Base-by-base conservation (phyloP, 1,140 invertebrate genomes). In the Ostrea edulis region DNA sequence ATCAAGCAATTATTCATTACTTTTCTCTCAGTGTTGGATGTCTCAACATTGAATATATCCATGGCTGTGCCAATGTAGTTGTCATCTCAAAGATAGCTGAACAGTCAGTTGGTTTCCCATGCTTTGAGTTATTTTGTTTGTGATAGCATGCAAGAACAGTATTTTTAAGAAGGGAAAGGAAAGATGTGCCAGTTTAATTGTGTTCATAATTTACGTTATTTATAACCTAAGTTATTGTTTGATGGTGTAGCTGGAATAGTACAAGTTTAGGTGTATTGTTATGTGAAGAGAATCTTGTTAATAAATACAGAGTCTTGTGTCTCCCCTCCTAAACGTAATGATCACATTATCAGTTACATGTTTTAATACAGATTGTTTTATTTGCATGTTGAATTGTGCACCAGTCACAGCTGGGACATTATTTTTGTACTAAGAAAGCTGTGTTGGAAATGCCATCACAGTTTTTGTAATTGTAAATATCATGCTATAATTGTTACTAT, bases 391-490 rank as follows among this genome's bases (percentile, higher is more conserved):
- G 5, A 44, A 44, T 2, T 62, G 55, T 29, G 68, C 68, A 71
- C 25, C 68, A 71, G 68, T 25, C 9, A 29, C 25, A 35, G 68
- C 55, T 62, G 55, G 55, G 14, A 3, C 29, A 12, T 29, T 77
- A 29, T 77, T 77, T 29, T 77, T 77, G 22, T 77, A 77, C 68
- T 29, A 11, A 77, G 68, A 14, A 62, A 62, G 58, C 58, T 14
- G 58, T n/a, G 17, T 20, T 62, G 58, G 17, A 35, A 77, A 29
- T 77, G 8, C 14, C 29, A 71, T 9, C 12, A 77, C 29, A 35
- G 35, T 77, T 35, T 71, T 11, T 77, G 68, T 22, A 8, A 29
- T 77, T 77, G 68, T 77, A 77, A 77, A 77, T 77, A 77, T 77
- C 68, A 77, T 77, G 68, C 22, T 35, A 9, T 29, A 77, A 77